Evolutionary conservation across 2,888 invertebrate species (phyloP).

Genomic region (Nemurella pictetii): DNA sequence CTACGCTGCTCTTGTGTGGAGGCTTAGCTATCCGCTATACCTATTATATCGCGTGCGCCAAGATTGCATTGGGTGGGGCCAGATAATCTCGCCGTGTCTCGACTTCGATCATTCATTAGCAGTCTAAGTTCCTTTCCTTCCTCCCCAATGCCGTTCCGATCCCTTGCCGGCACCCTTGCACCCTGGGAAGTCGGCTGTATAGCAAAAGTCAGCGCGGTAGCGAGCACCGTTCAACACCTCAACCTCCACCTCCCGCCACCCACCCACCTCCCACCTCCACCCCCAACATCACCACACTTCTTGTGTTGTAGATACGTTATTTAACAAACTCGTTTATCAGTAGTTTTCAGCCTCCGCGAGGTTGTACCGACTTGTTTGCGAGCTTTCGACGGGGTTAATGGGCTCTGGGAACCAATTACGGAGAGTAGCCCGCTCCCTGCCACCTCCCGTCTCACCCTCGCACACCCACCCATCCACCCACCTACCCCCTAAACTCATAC

Average conservation of each 20-base stretch:
- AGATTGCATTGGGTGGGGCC: conserved; percentile 24
- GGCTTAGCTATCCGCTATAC: too few species aligned
- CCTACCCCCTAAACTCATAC: background rate
- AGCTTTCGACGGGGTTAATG: conserved; percentile 17
- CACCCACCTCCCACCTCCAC: background rate
- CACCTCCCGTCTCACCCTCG: too few species aligned
- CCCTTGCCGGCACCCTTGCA: background rate
- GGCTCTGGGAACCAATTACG: conserved; percentile 16
- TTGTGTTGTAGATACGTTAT: background rate
- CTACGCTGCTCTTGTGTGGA: background rate
- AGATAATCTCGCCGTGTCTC: conserved; percentile 20
- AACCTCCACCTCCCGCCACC: background rate
- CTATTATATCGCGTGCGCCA: conserved; percentile 8
- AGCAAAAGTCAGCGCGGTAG: background rate
- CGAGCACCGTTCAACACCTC: background rate
- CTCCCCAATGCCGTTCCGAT: background rate
- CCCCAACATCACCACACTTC: background rate
- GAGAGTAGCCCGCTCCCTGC: conserved; percentile 3
- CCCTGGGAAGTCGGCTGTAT: background rate
- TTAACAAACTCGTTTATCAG: conserved; percentile 19
- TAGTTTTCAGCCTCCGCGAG: conserved; percentile 11
- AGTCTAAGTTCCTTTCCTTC: background rate
- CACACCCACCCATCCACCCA: background rate
- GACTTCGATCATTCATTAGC: conserved; percentile 22
- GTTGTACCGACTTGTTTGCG: background rate